Base-by-base conservation (phyloP, 2,888 invertebrate species). In the Dioctria rufipes region DNA sequence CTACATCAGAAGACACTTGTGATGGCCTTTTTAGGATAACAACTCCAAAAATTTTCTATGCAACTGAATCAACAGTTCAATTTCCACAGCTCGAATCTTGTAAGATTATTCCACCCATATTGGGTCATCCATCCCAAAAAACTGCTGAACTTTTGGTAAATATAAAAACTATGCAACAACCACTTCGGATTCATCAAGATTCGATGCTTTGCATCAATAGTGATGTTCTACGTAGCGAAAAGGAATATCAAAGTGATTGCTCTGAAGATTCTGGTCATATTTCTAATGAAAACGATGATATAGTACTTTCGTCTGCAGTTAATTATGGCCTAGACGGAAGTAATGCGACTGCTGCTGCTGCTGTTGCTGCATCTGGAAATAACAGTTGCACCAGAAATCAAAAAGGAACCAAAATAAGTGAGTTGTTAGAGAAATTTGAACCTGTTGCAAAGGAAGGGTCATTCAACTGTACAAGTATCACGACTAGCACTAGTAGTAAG, bases 211-310 rank as follows among this genome's bases (percentile, higher is more conserved):
- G 78, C 61, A 60, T 78, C 3, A 81, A 82, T 43, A 80, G 81
- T 66, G 80, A 81, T 11, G 54, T 83, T 11, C n/a, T 75, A 11
- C 69, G 80, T 11, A 80, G 78, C 66, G 82, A 83, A 87, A 91
- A 91, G 81, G 91, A 92, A 87, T 91, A 92, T 84, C 91, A 91
- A 83, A 93, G 93, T 5, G 93, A 93, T 85, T 94, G 94, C 85
- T 94, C 94, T 81, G 95, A 95, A 85, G 95, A 95, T 89, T 95
- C 95, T 80, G 95, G 95, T 82, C 94, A 95, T 88, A 95, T 94
- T 84, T 95, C 95, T 73, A 94, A 94, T 86, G 94, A 94, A 87
- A 92, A 92, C 85, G 92, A 93, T 82, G 85, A 86, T 65, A 81
- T 85, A 65, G 5, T 78, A 80, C 25, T 25, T 25, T 82, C 75